phyloP scores from a whole-genome alignment of 2,888 invertebrate genomes.

The Temnothorax ravouxi region DNA sequence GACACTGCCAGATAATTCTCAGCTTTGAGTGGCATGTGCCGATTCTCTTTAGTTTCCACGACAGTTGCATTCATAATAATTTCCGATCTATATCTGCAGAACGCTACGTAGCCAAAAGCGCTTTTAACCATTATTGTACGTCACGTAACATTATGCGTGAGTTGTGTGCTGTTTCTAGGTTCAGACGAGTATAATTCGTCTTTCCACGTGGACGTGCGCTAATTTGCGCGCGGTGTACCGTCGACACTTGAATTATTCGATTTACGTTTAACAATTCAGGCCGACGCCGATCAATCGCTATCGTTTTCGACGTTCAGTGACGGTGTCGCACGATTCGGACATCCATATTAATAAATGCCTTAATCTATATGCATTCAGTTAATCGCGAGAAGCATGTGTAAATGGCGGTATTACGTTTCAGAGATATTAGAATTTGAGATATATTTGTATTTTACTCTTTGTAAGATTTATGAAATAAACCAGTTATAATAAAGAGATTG shows the following conservation, averaged over 20 bases:
- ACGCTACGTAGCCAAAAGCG: conserved; percentile 30
- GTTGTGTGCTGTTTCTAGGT: conserved; percentile 35
- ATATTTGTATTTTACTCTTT: not conserved
- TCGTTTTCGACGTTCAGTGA: conserved; percentile 27
- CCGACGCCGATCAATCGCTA: conserved; percentile 37
- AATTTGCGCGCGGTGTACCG: conserved; percentile 40
- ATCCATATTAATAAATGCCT: conserved; percentile 43
- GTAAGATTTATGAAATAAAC: not conserved
- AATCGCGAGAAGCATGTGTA: conserved; percentile 9
- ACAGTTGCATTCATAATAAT: conserved; percentile 38
- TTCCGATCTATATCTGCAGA: not conserved
- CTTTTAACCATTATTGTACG: conserved; percentile 47
- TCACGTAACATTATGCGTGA: conserved; percentile 6
- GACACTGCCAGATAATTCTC: conserved; percentile 3
- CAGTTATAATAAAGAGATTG: not conserved
- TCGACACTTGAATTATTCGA: conserved; percentile 51
- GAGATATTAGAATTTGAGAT: not conserved
- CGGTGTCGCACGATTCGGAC: conserved; percentile 3
- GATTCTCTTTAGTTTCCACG: conserved; percentile 14
- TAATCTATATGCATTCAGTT: conserved; percentile 17
- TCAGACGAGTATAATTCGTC: conserved; percentile 40
- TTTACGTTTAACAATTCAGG: conserved; percentile 47
- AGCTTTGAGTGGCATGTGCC: conserved; percentile 30
- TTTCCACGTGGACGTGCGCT: conserved; percentile 34
- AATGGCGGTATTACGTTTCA: not conserved